Percentiles rank a stretch among this genome's conserved stretches.
phyloP scores from a whole-genome alignment of 1,140 invertebrate species.

The Drosophila ficusphila region DNA sequence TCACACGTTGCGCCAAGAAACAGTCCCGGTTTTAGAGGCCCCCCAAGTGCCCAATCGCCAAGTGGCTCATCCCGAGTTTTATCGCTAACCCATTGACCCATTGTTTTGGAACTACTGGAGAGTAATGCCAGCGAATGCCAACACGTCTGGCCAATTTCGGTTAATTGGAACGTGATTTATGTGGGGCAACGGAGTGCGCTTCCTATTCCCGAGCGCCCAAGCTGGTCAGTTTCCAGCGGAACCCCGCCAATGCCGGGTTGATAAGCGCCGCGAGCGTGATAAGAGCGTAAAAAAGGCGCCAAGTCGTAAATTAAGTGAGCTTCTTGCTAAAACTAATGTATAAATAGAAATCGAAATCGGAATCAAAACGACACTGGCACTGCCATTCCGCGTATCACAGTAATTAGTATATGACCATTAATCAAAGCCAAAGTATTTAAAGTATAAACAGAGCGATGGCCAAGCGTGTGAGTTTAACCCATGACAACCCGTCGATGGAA shows the following conservation, averaged over 20 bases:
- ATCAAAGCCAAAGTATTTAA: constrained; percentile 26
- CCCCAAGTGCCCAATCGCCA: not conserved
- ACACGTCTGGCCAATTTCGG: constrained; percentile 67
- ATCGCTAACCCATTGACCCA: constrained; percentile 14
- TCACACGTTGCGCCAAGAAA: constrained; percentile 22
- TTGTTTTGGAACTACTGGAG: constrained; percentile 17
- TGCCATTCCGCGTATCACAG: constrained; percentile 25
- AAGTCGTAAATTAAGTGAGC: constrained; percentile 56
- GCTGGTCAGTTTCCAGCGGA: constrained; percentile 10
- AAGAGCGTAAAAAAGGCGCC: constrained; percentile 52
- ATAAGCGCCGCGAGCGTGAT: constrained; percentile 47
- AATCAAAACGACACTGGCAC: constrained; percentile 16
- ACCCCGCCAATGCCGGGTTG: constrained; percentile 49
- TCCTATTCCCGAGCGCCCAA: constrained; percentile 33
- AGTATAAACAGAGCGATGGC: constrained; percentile 48
- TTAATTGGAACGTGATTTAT: constrained; percentile 72
- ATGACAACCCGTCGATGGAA: constrained; percentile 45
- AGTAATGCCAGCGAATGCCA: constrained; percentile 56
- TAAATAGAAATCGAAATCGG: constrained; percentile 15
- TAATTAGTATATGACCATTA: constrained; percentile 55
- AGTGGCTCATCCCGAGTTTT: constrained; percentile 7
- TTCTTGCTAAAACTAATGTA: not conserved
- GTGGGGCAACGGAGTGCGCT: constrained; percentile 45
- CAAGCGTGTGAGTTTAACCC: constrained; percentile 51
- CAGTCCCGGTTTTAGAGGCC: not conserved